phyloP scores from a whole-genome alignment of 1,140 invertebrate genomes.

The Pogonomyrmex californicus region DNA sequence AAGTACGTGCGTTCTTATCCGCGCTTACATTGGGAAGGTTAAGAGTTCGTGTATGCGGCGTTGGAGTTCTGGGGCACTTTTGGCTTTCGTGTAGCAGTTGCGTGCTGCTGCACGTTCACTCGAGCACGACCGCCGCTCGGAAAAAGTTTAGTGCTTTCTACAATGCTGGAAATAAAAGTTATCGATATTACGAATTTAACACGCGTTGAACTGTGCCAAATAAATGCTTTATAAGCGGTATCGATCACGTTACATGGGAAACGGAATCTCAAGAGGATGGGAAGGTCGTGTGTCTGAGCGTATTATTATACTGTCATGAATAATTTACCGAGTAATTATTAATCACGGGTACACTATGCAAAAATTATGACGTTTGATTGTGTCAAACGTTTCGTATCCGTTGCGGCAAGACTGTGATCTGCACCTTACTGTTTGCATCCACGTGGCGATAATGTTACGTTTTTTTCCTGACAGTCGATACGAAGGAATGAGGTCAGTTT shows the following conservation, averaged over 20 bases:
- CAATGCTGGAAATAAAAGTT: slow-evolving; percentile 52
- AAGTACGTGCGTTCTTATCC: slow-evolving; percentile 75
- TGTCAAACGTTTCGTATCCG: slow-evolving; percentile 8
- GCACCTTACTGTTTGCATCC: neutral
- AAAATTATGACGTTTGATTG: slow-evolving; percentile 11
- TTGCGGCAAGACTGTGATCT: neutral
- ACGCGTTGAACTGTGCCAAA: slow-evolving; percentile 12
- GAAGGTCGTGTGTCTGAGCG: neutral
- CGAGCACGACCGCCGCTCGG: slow-evolving; percentile 46
- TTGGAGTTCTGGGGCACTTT: slow-evolving; percentile 59
- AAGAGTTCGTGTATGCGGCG: slow-evolving; percentile 68
- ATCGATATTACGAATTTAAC: slow-evolving; percentile 46
- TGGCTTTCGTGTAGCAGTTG: slow-evolving; percentile 60
- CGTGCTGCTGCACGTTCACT: slow-evolving; percentile 63
- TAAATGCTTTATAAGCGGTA: neutral
- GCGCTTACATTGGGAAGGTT: slow-evolving; percentile 59
- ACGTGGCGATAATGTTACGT: slow-evolving; percentile 4
- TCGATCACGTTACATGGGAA: slow-evolving; percentile 18
- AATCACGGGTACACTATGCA: neutral
- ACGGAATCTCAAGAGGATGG: neutral
- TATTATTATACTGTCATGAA: slow-evolving; percentile 14
- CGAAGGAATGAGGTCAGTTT: slow-evolving; percentile 34
- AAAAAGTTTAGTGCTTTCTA: slow-evolving; percentile 49
- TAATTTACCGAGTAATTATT: slow-evolving; percentile 54
- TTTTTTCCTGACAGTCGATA: neutral